Evolutionary conservation across 2,797 vertebrate species (phyloP).

Genomic region (Trematomus bernacchii): DNA sequence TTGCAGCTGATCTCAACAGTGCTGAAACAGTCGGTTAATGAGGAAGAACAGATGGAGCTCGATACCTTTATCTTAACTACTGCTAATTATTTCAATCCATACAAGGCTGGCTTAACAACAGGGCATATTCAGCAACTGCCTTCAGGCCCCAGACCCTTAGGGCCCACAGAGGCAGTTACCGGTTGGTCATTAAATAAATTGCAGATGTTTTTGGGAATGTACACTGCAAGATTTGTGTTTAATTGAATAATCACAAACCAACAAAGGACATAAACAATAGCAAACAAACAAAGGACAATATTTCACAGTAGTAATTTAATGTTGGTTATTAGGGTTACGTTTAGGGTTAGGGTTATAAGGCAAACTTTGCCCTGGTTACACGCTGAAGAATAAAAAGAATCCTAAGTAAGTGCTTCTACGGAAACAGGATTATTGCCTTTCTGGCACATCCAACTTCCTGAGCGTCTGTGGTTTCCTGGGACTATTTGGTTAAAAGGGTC

Average conservation of each 20-base stretch:
- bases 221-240: background rate
- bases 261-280: too few relatives aligned
- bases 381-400: background rate
- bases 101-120: background rate
- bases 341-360: background rate
- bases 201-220: too few relatives aligned
- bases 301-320: too few relatives aligned
- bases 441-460: background rate
- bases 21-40: too few relatives aligned
- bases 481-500: background rate
- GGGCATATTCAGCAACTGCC: background rate
- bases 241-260: background rate
- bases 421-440: background rate
- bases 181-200: background rate
- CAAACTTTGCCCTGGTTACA: background rate
- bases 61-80: background rate
- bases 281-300: too few relatives aligned
- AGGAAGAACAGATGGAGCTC: background rate
- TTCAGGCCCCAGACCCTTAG: background rate
- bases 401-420: too few relatives aligned
- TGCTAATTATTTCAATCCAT: constrained; percentile 3
- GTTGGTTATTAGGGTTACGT: too few relatives aligned
- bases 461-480: background rate
- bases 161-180: background rate
- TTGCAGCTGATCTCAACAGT: too few relatives aligned